Conservation (phyloP, 2,888 invertebrate genomes). For the Phragmatobia fuliginosa region DNA sequence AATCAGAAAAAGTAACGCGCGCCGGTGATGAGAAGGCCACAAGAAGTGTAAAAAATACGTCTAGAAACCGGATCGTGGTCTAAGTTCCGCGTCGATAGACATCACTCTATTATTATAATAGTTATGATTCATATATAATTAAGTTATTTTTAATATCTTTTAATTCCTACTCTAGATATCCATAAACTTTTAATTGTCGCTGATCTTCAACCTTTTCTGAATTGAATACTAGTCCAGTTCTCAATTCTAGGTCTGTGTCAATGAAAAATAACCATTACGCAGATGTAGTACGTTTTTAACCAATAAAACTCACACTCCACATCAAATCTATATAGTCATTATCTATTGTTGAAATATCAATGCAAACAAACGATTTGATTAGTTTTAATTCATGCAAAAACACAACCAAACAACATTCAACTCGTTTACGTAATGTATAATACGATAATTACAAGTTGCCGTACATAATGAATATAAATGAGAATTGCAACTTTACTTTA, state of each 20-base stretch:
- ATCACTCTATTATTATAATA: slow-evolving; percentile 15
- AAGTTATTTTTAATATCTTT: neutral
- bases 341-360: slow-evolving; percentile 34
- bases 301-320: neutral
- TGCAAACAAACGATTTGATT: slow-evolving; percentile 47
- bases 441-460: slow-evolving; percentile 66
- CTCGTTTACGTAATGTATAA: slow-evolving; percentile 61
- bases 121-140: neutral
- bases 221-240: neutral
- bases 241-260: neutral
- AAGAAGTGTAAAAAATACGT: slow-evolving; percentile 26
- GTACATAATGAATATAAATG: slow-evolving; percentile 68
- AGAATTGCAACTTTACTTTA: slow-evolving; percentile 43
- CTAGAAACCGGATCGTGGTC: slow-evolving; percentile 37
- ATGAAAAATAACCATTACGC: neutral
- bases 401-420: slow-evolving; percentile 53
- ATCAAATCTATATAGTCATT: neutral
- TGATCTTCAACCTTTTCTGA: neutral
- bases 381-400: slow-evolving; percentile 59
- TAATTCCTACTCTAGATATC: neutral
- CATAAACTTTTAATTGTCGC: neutral
- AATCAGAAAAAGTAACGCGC: slow-evolving; percentile 41
- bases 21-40: slow-evolving; percentile 36
- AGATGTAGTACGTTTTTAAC: neutral
- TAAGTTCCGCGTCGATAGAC: slow-evolving; percentile 40